Evolutionary conservation across 2,888 invertebrate genomes (phyloP).

Genomic region (Ophioninae sp.): DNA sequence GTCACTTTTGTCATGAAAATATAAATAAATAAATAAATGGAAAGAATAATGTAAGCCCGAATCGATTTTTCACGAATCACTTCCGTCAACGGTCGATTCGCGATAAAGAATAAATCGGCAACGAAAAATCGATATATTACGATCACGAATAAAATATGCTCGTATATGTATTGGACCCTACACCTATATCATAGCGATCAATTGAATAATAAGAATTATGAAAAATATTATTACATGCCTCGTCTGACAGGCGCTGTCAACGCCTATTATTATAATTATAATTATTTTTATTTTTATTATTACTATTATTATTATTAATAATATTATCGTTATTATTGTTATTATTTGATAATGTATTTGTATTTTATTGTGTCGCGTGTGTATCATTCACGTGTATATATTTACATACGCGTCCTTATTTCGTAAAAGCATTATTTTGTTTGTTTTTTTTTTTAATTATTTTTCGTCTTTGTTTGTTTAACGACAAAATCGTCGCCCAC

Average conservation of each 20-base stretch:
- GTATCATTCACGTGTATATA: slow-evolving; percentile 53
- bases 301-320: slow-evolving; percentile 44
- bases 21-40: too few relatives aligned
- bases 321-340: slow-evolving; percentile 5
- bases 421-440: slow-evolving; percentile 39
- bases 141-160: slow-evolving; percentile 29
- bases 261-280: slow-evolving; percentile 30
- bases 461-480: neutral
- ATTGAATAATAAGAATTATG: slow-evolving; percentile 61
- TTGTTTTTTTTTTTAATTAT: neutral
- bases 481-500: slow-evolving; percentile 25
- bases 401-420: slow-evolving; percentile 56
- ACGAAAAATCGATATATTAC: neutral
- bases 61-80: too few relatives aligned
- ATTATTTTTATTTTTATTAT: slow-evolving; percentile 33
- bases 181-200: slow-evolving; percentile 60
- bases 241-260: slow-evolving; percentile 27
- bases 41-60: too few relatives aligned
- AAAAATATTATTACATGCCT: slow-evolving; percentile 61
- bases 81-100: neutral
- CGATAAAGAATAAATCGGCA: neutral
- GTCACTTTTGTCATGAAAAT: too few relatives aligned
- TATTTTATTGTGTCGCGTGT: slow-evolving; percentile 52
- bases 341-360: slow-evolving; percentile 26
- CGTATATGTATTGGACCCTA: slow-evolving; percentile 66